Evolutionary conservation across 1,140 invertebrate species (phyloP), one percentile per base, ranked within the genome.

Genomic region (Wasmannia auropunctata): DNA sequence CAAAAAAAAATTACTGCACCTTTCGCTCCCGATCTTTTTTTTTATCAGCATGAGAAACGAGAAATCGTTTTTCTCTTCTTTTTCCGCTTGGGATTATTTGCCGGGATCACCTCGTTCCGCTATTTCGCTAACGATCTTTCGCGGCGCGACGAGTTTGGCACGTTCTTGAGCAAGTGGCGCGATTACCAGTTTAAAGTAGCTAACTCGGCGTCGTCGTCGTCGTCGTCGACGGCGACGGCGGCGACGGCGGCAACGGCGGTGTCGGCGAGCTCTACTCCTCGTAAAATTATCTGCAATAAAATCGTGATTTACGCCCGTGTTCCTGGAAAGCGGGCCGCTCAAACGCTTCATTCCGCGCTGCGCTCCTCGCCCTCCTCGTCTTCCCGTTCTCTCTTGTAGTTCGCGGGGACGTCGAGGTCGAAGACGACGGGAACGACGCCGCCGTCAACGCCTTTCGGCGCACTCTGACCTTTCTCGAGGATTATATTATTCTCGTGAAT

Each of bases 231-330:
- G 83, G 54, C 76, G 81, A n/a, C 67, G 67, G 46, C 83, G 65
- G 25, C 49, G 76, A 40, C 70, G 60, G 46, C 76, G 65, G 72
- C 76, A 70, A 63, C 85, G 84, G 70, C 63, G 76, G 76, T 54
- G 51, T 49, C 85, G 62, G 80, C 86, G 67, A 79, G 87, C 87
- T 84, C 84, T 60, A 72, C 87, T 90, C 87, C 91, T 93, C 93
- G 92, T 93, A 92, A 93, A 93, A 93, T 93, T 93, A 93, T 93
- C 93, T 87, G 92, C 90, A 92, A 93, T 93, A 93, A 93, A 93
- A 93, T 91, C 90, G 83, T 93, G 93, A 93, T 93, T 93, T 93
- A 93, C 90, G 86, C 63, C 79, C 65, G 62, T 86, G 90, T 93
- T 93, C 93, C 83, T 88, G 88, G 92, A 93, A 93, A 93, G 87